phyloP scores from a whole-genome alignment of 1,140 invertebrate genomes.

The Drosophila willistoni region DNA sequence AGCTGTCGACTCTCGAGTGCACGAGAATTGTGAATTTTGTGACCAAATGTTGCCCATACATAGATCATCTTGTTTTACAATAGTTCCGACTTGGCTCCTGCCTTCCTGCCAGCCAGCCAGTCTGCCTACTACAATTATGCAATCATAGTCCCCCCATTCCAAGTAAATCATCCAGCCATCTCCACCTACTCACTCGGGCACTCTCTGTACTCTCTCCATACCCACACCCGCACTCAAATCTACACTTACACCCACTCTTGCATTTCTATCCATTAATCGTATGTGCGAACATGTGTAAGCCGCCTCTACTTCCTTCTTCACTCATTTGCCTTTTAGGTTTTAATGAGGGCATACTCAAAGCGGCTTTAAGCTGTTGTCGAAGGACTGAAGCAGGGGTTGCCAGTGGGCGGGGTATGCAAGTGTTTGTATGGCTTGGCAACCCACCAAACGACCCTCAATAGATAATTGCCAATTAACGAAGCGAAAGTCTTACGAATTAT shows the following conservation, averaged over 20 bases:
- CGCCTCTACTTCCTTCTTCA: background rate
- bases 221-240: background rate
- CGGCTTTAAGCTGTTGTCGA: constrained; percentile 12
- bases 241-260: background rate
- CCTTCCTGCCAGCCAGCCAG: background rate
- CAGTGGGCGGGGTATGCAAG: background rate
- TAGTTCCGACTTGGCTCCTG: background rate
- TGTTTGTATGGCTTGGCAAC: constrained; percentile 8
- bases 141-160: constrained; percentile 18
- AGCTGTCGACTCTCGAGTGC: background rate
- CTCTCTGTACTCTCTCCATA: no score
- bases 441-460: constrained; percentile 12
- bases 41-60: constrained; percentile 35
- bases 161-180: constrained; percentile 14
- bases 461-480: constrained; percentile 47
- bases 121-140: constrained; percentile 9
- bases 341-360: constrained; percentile 11
- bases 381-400: background rate
- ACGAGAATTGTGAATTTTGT: constrained; percentile 6
- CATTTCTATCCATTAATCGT: constrained; percentile 5
- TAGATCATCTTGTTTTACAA: constrained; percentile 32
- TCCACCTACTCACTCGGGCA: no score
- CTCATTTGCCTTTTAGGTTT: constrained; percentile 13
- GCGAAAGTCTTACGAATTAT: constrained; percentile 32
- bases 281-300: constrained; percentile 9